Conservation (phyloP, 2,797 vertebrate species). For the Takifugu ocellatus region DNA sequence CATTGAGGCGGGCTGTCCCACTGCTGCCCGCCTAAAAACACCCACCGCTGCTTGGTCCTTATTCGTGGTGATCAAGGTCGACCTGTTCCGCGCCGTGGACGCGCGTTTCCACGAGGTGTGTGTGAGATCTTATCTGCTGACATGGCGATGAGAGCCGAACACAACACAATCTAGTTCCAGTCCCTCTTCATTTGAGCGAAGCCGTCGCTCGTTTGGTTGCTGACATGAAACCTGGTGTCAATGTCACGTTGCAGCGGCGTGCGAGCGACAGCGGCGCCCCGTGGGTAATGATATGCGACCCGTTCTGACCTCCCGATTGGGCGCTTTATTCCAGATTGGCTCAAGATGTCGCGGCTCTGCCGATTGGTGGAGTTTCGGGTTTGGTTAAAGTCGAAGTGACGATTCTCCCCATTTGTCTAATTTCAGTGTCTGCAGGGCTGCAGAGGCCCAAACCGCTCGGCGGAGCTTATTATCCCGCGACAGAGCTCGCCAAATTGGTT, state of each 20-base stretch:
- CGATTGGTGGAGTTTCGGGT: slow-evolving; percentile 49
- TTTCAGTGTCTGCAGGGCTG: slow-evolving; percentile 42
- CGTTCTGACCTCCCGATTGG: slow-evolving; percentile 31
- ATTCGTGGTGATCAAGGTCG: no score
- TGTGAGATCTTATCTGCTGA: neutral
- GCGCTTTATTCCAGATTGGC: slow-evolving; percentile 52
- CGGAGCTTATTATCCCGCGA: slow-evolving; percentile 56
- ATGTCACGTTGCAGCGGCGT: neutral
- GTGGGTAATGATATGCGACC: slow-evolving; percentile 34
- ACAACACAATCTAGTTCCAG: slow-evolving; percentile 8
- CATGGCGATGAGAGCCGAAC: neutral
- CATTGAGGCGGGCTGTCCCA: no score
- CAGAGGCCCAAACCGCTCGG: slow-evolving; percentile 45
- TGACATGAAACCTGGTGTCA: neutral
- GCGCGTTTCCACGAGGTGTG: neutral
- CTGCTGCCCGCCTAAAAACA: no score
- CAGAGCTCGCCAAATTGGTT: slow-evolving; percentile 53
- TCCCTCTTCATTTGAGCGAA: neutral
- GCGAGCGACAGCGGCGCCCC: slow-evolving; percentile 30
- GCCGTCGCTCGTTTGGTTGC: no score
- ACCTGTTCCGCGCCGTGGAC: no score
- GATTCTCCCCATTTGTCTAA: slow-evolving; percentile 59
- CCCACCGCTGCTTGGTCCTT: no score
- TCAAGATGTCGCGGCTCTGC: slow-evolving; percentile 53
- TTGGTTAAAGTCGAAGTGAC: slow-evolving; percentile 60